phyloP scores from a whole-genome alignment of 2,888 invertebrate species.

The Drosophila suboccidentalis region DNA sequence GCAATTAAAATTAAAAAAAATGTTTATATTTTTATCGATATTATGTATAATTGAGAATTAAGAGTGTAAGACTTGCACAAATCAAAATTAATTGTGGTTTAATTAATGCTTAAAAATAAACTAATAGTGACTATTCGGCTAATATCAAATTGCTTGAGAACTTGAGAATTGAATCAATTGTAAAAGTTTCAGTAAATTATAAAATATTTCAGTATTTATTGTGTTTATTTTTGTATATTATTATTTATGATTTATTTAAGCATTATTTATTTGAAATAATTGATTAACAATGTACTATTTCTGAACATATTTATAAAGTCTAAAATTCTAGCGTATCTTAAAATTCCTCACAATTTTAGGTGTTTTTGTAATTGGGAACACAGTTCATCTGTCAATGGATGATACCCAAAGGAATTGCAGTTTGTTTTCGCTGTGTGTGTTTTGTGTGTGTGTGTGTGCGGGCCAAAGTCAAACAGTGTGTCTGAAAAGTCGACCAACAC shows the following conservation, averaged over 20 bases:
- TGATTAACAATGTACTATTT: background rate
- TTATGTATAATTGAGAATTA: no score
- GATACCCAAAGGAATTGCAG: constrained; percentile 64
- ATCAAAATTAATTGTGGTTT: no score
- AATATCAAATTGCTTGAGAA: no score
- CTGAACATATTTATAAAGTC: background rate
- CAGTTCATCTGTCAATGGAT: background rate
- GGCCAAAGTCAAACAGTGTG: constrained; percentile 66
- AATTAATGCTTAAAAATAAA: no score
- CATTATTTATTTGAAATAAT: background rate
- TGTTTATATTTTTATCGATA: no score
- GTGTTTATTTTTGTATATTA: background rate
- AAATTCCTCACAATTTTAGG: background rate
- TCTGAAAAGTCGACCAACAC: constrained; percentile 55
- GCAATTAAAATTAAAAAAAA: background rate
- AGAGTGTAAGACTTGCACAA: no score
- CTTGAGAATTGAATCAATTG: no score
- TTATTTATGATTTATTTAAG: background rate
- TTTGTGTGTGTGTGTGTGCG: constrained; percentile 16
- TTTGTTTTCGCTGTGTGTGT: constrained; percentile 30
- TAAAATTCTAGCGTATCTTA: background rate
- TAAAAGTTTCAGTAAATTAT: no score
- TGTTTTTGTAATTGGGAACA: constrained; percentile 26
- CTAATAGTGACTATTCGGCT: no score
- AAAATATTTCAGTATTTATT: no score